Conservation (phyloP, 2,113 vertebrate species). For the Mastomys coucha region DNA sequence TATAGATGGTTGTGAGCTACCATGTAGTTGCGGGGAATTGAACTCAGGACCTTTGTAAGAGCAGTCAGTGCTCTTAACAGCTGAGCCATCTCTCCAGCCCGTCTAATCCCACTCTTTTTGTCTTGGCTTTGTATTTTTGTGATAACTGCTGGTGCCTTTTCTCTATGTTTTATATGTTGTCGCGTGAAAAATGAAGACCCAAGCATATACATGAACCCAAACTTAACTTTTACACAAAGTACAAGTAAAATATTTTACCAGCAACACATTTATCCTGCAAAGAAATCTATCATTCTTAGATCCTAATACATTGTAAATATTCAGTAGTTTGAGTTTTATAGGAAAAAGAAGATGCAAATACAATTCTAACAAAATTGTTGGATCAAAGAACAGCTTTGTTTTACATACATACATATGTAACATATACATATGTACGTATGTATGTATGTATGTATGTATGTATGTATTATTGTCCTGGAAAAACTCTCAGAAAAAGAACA, state of each 20-base stretch:
- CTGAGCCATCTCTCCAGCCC: neutral
- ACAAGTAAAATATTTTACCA: neutral
- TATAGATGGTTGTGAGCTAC: neutral
- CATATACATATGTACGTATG: too few relatives aligned
- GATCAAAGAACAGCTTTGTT: conserved; percentile 25
- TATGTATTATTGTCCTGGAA: neutral
- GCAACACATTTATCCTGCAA: neutral
- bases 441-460: too few relatives aligned
- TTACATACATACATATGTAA: too few relatives aligned
- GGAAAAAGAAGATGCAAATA: neutral
- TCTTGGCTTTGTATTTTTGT: conserved; percentile 85
- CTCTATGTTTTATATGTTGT: neutral
- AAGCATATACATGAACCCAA: neutral
- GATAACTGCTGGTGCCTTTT: conserved; percentile 80
- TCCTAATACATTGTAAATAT: conserved; percentile 34
- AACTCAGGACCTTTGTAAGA: neutral
- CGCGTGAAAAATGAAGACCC: neutral
- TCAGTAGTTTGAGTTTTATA: conserved; percentile 20
- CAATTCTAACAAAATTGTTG: neutral
- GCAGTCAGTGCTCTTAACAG: neutral
- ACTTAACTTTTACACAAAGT: neutral
- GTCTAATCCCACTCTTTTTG: conserved; percentile 85
- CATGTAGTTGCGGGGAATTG: neutral
- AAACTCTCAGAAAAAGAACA: neutral
- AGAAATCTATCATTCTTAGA: neutral